phyloP scores from a whole-genome alignment of 2,113 vertebrate species.

The Alces alces region DNA sequence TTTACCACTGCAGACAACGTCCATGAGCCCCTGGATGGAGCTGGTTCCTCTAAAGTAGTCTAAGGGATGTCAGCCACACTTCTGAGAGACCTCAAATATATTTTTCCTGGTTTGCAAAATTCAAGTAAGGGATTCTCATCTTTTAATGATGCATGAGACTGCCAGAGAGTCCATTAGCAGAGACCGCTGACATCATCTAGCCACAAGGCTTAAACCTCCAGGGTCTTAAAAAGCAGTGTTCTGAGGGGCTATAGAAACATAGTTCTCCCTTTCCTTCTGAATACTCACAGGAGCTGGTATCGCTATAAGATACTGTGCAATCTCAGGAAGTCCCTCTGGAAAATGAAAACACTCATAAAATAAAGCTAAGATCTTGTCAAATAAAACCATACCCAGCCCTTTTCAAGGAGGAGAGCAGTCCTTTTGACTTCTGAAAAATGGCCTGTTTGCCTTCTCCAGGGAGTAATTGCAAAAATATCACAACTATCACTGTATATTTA shows the following conservation, averaged over 20 bases:
- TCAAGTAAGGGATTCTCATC: neutral
- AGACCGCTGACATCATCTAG: neutral
- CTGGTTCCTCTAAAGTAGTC: neutral
- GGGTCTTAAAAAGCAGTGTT: neutral
- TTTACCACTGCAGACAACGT: neutral
- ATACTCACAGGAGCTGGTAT: neutral
- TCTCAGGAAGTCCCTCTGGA: conserved; percentile 32
- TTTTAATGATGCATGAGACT: neutral
- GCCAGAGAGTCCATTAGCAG: neutral
- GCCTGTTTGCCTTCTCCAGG: neutral
- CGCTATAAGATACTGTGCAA: neutral
- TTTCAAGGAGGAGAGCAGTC: neutral
- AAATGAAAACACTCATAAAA: conserved; percentile 17
- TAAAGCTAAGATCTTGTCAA: conserved; percentile 30
- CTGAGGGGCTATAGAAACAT: neutral
- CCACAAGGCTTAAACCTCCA: neutral
- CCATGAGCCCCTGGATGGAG: neutral
- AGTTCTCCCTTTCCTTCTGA: neutral
- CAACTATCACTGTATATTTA: neutral
- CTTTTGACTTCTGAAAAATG: neutral
- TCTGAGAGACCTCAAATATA: neutral
- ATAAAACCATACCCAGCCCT: neutral
- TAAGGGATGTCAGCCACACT: neutral
- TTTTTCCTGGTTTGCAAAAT: neutral
- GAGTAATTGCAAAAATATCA: neutral